A percentile compares a stretch with the other conserved stretches of the same genome.
These are phyloP conservation scores for Panzeria rudis DNA, from an alignment of 2,888 invertebrate species.

Conservation along the genomic window DNA sequence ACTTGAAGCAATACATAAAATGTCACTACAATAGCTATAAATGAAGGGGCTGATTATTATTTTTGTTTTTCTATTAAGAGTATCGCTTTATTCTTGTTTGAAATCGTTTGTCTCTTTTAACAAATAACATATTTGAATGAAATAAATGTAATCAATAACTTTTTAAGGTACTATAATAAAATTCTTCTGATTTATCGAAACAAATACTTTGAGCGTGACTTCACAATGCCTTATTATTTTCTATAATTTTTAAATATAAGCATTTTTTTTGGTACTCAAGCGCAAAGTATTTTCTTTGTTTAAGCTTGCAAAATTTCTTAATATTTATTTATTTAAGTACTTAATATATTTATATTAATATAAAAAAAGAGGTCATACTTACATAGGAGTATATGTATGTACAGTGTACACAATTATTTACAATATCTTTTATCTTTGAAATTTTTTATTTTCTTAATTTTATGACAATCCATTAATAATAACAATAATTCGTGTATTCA, in stretches of 20 bases:
- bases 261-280: background rate
- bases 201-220: constrained; percentile 18
- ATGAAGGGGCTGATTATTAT: no score
- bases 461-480: background rate
- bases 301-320: background rate
- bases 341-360: background rate
- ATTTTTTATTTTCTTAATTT: background rate
- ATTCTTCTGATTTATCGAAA: background rate
- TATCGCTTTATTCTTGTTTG: background rate
- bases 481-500: background rate
- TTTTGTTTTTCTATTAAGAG: no score
- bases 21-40: no score
- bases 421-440: background rate
- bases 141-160: background rate
- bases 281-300: background rate
- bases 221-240: background rate
- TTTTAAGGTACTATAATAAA: background rate
- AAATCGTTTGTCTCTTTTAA: background rate
- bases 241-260: background rate
- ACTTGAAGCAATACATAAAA: no score
- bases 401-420: no score
- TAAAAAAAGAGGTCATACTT: background rate
- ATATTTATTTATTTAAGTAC: no score
- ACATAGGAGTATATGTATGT: no score
- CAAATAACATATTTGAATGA: background rate